These are phyloP conservation scores for Agonum fuliginosum DNA, from an alignment of 2,888 invertebrate genomes.

Conservation along the genomic window DNA sequence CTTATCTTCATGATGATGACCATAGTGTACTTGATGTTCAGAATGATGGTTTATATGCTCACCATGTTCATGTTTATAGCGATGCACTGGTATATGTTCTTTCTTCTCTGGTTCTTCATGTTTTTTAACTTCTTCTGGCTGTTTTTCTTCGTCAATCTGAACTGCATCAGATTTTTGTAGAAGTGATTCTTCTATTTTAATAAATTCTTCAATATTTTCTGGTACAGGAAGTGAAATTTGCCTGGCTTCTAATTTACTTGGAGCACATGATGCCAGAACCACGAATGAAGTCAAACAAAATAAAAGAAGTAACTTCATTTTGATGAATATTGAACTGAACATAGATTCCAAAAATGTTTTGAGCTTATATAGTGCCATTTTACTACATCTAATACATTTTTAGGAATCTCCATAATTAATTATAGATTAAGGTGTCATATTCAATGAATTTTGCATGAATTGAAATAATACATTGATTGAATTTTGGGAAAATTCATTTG, in stretches of 20 bases:
- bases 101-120: too few species aligned
- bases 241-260: neutral
- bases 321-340: neutral
- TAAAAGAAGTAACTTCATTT: neutral
- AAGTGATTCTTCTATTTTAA: neutral
- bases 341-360: neutral
- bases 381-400: neutral
- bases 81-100: too few species aligned
- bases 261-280: neutral
- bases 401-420: neutral
- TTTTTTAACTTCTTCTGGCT: too few species aligned
- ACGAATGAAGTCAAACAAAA: neutral
- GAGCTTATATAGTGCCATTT: conserved; percentile 7
- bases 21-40: too few species aligned
- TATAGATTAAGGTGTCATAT: neutral
- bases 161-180: neutral
- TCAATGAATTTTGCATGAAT: neutral
- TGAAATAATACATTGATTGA: neutral
- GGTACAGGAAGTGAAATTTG: neutral
- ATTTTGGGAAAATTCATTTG: neutral
- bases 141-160: neutral
- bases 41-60: too few species aligned
- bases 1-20: too few species aligned
- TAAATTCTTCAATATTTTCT: neutral
- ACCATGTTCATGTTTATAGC: too few species aligned